Evolutionary conservation across 2,113 vertebrate genomes (phyloP).

Genomic region (Perca schrenkii): DNA sequence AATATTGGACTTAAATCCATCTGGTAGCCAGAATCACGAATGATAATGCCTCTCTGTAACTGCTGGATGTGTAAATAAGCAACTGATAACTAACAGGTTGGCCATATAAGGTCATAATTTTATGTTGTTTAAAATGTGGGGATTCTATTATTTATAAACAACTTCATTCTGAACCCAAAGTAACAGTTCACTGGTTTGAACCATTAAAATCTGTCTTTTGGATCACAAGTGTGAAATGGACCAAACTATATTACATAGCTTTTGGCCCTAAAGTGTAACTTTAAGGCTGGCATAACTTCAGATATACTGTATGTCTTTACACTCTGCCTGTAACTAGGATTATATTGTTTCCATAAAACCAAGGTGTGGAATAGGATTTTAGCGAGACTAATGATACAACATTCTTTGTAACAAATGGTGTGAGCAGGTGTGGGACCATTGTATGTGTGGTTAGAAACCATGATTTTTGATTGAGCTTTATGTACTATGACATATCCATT

Average conservation of each 20-base stretch:
- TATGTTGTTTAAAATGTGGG: slow-evolving; percentile 3
- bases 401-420: slow-evolving; percentile 57
- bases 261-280: slow-evolving; percentile 52
- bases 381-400: slow-evolving; percentile 53
- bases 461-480: slow-evolving; percentile 51
- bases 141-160: not conserved
- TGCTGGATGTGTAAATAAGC: not conserved
- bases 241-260: slow-evolving; percentile 36
- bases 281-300: slow-evolving; percentile 52
- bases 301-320: slow-evolving; percentile 45
- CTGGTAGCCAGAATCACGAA: too few relatives aligned
- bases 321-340: slow-evolving; percentile 54
- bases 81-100: not conserved
- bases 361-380: slow-evolving; percentile 66
- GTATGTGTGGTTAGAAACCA: slow-evolving; percentile 50
- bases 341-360: slow-evolving; percentile 75
- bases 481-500: slow-evolving; percentile 53
- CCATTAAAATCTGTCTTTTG: slow-evolving; percentile 45
- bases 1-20: too few relatives aligned
- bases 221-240: slow-evolving; percentile 38
- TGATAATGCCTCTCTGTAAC: too few relatives aligned
- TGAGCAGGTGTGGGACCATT: slow-evolving; percentile 64
- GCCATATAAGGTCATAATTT: not conserved
- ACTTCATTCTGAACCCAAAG: slow-evolving; percentile 30
- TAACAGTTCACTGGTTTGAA: slow-evolving; percentile 40